Evolutionary conservation across 1,140 invertebrate genomes (phyloP).

Genomic region (Trypoxylus dichotomus): DNA sequence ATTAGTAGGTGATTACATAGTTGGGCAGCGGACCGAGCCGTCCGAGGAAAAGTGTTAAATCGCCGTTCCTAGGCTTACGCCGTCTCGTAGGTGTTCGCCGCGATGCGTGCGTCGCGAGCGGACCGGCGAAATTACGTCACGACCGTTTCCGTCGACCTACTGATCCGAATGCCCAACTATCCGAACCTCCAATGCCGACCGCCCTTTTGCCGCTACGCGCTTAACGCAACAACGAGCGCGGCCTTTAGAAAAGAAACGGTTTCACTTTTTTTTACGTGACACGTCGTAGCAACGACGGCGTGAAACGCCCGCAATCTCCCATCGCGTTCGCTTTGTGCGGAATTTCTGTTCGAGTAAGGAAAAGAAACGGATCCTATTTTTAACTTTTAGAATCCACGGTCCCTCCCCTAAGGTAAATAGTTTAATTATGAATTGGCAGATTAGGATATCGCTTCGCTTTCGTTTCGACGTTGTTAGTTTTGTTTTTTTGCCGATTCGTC

Average conservation of each 20-base stretch:
- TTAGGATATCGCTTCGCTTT: no score
- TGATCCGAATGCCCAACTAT: slow-evolving; percentile 43
- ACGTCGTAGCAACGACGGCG: slow-evolving; percentile 27
- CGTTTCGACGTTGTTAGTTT: no score
- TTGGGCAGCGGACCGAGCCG: slow-evolving; percentile 45
- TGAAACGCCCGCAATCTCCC: no score
- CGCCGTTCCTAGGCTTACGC: no score
- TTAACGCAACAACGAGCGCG: neutral
- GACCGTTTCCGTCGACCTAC: slow-evolving; percentile 42
- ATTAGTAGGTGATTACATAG: slow-evolving; percentile 51
- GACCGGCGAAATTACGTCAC: slow-evolving; percentile 36
- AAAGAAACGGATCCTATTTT: no score
- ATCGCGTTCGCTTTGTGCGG: no score
- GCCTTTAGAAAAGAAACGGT: slow-evolving; percentile 29
- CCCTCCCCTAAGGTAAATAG: no score
- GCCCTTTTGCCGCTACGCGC: neutral
- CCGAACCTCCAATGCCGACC: slow-evolving; percentile 39
- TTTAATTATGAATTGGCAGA: no score
- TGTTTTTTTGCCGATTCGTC: no score
- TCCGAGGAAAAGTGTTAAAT: slow-evolving; percentile 47
- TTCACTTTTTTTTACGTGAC: slow-evolving; percentile 39
- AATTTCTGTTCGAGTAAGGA: no score
- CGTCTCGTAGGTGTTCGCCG: slow-evolving; percentile 35
- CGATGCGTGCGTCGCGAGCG: neutral
- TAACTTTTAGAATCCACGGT: no score